Evolutionary conservation across 1,140 invertebrate genomes (phyloP), one percentile per base, ranked within the genome.

Genomic region (Mercenaria mercenaria): DNA sequence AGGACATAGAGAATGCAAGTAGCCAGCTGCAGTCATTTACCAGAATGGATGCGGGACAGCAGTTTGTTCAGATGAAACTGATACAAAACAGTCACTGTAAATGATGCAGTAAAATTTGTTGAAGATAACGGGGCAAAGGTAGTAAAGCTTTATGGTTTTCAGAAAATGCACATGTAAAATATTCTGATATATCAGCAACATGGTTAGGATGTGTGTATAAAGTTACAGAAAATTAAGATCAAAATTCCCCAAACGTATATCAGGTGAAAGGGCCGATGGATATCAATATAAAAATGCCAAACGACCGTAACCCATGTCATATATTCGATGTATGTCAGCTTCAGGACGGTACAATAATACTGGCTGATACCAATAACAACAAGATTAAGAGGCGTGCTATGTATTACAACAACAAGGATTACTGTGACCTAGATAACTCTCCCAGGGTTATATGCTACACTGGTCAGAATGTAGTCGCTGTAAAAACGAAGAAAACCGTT

Each of bases 271-370:
- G 23, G 29, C 18, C 13, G 29, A 50, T 50, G 23, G 29, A 50
- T 13, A 52, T 47, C 10, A 79, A 32, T 52, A 37, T 79, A 20
- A 79, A 26, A 52, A 52, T 52, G 15, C 13, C 1, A 34, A 26
- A 18, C 8, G 76, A 79, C 50, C 37, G 29, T 18, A 29, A 79
- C 1, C 6, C 23, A 3, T 81, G 79, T 20, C 3, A 13, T 26
- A 81, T 81, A 23, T 18, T 8, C 1, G 79, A 39, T 59, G 34
- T 81, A 61, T 81, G 79, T 39, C 50, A 81, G 50, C 79, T 81
- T 56, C 50, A 15, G 20, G 56, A 64, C 39, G 50, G 52, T 11
- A 41, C 50, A 11, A 56, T 81, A 18, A 6, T 81, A 32, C 34
- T 81, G 8, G 29, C 32, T 61, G 79, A 81, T 34, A 29, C 0